Base-by-base conservation (phyloP, 2,888 invertebrate genomes). In the Alitta virens region DNA sequence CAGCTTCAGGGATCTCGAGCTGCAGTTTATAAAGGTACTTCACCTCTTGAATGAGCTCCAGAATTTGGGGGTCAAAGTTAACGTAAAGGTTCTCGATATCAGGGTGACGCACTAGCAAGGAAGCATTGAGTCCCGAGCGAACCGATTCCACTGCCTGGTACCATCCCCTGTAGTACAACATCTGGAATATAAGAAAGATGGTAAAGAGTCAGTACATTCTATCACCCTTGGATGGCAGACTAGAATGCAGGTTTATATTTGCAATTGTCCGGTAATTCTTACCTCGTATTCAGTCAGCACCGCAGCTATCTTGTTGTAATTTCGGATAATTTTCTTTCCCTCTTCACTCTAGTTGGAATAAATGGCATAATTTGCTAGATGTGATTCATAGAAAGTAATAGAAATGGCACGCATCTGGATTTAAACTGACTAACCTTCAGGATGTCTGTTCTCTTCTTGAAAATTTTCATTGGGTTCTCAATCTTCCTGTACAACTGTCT, bases 401-500 rank as follows among this genome's bases (percentile, higher is more conserved):
- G n/a, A n/a, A n/a, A n/a, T n/a, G n/a, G n/a, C n/a, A n/a, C n/a
- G n/a, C n/a, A n/a, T n/a, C n/a, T n/a, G n/a, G n/a, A 33, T 33
- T 12, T 7, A 7, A 33, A 7, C 33, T 7, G 33, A 33, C 33
- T 12, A 59, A 78, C 78, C 70, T 75, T 78, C 56, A 82, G 68
- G 42, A 82, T 75, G 52, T 80, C 78, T 43, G 78, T 75, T 64
- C 79, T 81, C 53, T 72, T 75, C 67, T 78, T 77, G 72, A 83
- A 80, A 16, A 76, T 72, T 67, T 89, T 88, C 74, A 94, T 89
- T 0, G 94, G 87, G 77, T 91, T 90, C 38, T 90, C 89, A 74
- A 95, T 86, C 79, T 93, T 93, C 67, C 89, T 86, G 77, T 89
- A 87, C 62, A 93, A 83, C 49, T 92, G 91, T 21, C 92, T 86